phyloP scores from a whole-genome alignment of 2,888 invertebrate genomes.

The Ommatoiulus sabulosus region DNA sequence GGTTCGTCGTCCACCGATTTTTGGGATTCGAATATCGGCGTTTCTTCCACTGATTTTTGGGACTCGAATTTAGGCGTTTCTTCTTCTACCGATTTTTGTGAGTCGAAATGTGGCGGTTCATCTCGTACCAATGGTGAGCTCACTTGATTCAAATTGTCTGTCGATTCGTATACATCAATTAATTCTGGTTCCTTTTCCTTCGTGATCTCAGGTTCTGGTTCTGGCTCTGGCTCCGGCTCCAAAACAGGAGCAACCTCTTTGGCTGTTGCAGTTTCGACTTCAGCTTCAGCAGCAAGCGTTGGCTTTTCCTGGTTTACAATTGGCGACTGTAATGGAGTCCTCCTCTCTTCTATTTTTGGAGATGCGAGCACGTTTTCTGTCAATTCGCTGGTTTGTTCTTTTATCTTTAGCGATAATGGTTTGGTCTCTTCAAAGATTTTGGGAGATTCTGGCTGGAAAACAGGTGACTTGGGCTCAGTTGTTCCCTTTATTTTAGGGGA shows the following conservation, averaged over 20 bases:
- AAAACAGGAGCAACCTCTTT: background rate
- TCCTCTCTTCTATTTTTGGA: background rate
- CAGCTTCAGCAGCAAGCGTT: background rate
- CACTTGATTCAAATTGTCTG: background rate
- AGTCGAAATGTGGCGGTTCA: background rate
- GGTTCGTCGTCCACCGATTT: background rate
- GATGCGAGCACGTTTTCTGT: background rate
- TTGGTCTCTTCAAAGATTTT: background rate
- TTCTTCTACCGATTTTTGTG: background rate
- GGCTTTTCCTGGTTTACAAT: background rate
- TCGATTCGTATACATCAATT: background rate
- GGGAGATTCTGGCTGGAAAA: slow-evolving; percentile 7
- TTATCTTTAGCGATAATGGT: background rate
- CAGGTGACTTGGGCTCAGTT: background rate
- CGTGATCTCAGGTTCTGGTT: background rate
- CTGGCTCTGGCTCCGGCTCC: slow-evolving; percentile 51
- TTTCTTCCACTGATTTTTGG: slow-evolving; percentile 26
- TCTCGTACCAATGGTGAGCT: background rate
- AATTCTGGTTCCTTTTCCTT: slow-evolving; percentile 38
- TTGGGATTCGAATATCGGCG: background rate
- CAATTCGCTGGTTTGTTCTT: slow-evolving; percentile 4
- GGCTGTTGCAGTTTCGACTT: background rate
- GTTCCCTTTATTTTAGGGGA: background rate
- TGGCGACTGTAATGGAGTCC: background rate
- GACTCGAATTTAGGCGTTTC: background rate